Evolutionary conservation across 2,113 vertebrate genomes (phyloP).

Genomic region (Hippolais icterina): DNA sequence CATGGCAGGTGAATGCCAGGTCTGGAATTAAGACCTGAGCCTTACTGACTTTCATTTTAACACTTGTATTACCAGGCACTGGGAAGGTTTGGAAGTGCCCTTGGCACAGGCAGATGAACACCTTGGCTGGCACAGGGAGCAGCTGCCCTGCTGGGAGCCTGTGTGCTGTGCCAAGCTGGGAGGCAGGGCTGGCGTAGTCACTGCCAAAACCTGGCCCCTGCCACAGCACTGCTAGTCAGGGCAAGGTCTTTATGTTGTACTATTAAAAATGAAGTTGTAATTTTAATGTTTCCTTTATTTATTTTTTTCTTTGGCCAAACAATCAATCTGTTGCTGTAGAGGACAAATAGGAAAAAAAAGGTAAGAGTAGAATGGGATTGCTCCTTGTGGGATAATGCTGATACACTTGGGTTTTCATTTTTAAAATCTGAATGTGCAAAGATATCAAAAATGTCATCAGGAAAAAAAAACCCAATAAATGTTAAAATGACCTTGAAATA

Average conservation of each 20-base stretch:
- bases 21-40: background rate
- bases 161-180: accelerated
- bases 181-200: background rate
- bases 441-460: background rate
- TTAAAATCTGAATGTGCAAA: background rate
- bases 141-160: background rate
- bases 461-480: background rate
- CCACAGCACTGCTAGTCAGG: background rate
- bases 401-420: background rate
- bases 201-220: background rate
- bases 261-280: background rate
- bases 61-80: background rate
- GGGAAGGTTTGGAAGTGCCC: background rate
- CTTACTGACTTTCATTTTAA: background rate
- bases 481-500: background rate
- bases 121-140: background rate
- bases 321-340: background rate
- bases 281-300: background rate
- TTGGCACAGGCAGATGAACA: accelerated
- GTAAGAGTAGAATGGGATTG: background rate
- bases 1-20: background rate
- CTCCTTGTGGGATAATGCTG: background rate
- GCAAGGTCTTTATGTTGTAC: background rate
- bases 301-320: background rate
- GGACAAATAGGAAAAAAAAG: background rate